Conservation (phyloP, 2,113 vertebrate species). For the Toxotes chatareus region DNA sequence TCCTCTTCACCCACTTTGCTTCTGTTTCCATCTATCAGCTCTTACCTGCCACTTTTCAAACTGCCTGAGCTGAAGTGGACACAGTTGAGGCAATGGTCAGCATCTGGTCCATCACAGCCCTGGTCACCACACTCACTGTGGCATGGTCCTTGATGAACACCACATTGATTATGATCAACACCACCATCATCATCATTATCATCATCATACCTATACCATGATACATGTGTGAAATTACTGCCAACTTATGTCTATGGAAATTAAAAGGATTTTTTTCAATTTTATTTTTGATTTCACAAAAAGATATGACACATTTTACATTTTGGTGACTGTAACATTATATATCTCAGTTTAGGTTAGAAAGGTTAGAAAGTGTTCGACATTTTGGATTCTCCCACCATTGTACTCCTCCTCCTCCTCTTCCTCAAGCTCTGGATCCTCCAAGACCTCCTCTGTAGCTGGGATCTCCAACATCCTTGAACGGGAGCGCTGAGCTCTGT, state of each 20-base stretch:
- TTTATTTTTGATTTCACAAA: too few species aligned
- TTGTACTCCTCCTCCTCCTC: conserved; percentile 90
- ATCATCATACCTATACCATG: not conserved
- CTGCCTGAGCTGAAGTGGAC: conserved; percentile 91
- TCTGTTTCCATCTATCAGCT: not conserved
- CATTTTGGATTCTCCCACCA: conserved; percentile 78
- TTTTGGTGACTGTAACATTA: not conserved
- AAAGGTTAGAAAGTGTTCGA: not conserved
- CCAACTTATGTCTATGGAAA: not conserved
- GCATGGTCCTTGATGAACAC: conserved; percentile 85
- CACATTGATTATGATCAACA: not conserved
- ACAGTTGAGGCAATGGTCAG: conserved; percentile 92
- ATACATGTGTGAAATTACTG: too few species aligned
- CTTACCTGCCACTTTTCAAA: conserved; percentile 88
- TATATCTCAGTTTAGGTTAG: not conserved
- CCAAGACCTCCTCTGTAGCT: conserved; percentile 53
- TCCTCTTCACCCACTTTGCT: not conserved
- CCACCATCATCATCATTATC: not conserved
- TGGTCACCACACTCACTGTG: conserved; percentile 91
- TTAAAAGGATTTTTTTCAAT: too few species aligned
- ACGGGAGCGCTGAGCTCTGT: conserved; percentile 69
- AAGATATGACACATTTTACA: too few species aligned
- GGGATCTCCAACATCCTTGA: conserved; percentile 82
- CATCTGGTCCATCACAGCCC: conserved; percentile 89
- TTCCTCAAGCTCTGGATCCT: conserved; percentile 81